Conservation (phyloP, 2,888 invertebrate species). For the Dolichopus griseipennis region DNA sequence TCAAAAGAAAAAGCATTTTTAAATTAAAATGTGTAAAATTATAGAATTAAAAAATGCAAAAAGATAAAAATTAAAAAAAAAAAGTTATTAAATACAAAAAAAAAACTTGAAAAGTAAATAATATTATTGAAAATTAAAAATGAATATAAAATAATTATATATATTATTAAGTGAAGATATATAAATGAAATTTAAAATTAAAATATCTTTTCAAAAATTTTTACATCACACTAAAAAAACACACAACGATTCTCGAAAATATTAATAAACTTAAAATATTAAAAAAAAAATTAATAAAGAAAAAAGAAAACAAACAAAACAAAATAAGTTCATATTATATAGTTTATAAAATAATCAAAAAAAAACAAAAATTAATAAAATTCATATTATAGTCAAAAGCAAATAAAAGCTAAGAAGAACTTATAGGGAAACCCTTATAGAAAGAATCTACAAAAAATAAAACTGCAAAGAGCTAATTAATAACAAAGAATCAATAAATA, state of each 20-base stretch:
- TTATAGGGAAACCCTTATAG: no score
- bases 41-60: neutral
- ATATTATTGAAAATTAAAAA: neutral
- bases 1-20: neutral
- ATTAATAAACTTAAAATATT: neutral
- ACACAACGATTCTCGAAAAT: conserved; percentile 8
- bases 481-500: no score
- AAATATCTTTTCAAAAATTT: neutral
- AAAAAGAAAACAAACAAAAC: neutral
- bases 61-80: neutral
- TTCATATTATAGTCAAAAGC: no score
- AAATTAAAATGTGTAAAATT: neutral
- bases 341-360: no score
- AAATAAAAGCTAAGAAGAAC: no score
- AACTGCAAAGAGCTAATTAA: no score
- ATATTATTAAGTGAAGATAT: neutral
- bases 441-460: no score
- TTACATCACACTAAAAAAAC: neutral
- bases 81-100: neutral
- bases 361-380: no score
- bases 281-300: conserved; percentile 7
- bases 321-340: no score
- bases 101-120: neutral
- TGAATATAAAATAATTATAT: neutral
- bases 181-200: neutral